These are phyloP conservation scores for Hormaphis cornu DNA, from an alignment of 1,140 invertebrate genomes.

Conservation along the genomic window DNA sequence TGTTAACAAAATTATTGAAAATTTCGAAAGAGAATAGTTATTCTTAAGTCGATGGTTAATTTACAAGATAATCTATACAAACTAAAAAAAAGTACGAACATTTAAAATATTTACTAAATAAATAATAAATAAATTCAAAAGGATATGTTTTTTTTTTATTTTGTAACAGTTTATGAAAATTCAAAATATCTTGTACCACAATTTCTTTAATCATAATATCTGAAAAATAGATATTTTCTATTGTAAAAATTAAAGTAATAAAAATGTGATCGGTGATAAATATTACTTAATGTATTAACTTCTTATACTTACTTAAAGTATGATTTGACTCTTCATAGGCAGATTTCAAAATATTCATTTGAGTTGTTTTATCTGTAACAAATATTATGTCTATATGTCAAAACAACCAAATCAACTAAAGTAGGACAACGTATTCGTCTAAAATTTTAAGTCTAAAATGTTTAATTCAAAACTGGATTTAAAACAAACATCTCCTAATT, in stretches of 20 bases:
- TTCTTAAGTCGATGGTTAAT: no score
- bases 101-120: neutral
- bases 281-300: neutral
- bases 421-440: no score
- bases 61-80: neutral
- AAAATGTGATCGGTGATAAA: neutral
- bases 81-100: neutral
- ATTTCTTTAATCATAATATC: neutral
- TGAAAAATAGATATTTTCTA: neutral
- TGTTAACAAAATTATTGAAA: no score
- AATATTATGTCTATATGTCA: no score
- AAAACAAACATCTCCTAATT: no score
- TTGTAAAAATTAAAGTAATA: neutral
- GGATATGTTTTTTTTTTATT: neutral
- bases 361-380: slow-evolving; percentile 2
- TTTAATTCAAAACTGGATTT: no score
- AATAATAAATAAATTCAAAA: neutral
- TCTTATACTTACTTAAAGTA: neutral
- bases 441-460: no score
- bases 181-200: slow-evolving; percentile 12
- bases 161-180: neutral
- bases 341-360: neutral
- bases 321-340: neutral
- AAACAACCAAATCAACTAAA: no score
- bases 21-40: no score